phyloP scores from a whole-genome alignment of 2,113 vertebrate species.

The Tragelaphus buxtoni region DNA sequence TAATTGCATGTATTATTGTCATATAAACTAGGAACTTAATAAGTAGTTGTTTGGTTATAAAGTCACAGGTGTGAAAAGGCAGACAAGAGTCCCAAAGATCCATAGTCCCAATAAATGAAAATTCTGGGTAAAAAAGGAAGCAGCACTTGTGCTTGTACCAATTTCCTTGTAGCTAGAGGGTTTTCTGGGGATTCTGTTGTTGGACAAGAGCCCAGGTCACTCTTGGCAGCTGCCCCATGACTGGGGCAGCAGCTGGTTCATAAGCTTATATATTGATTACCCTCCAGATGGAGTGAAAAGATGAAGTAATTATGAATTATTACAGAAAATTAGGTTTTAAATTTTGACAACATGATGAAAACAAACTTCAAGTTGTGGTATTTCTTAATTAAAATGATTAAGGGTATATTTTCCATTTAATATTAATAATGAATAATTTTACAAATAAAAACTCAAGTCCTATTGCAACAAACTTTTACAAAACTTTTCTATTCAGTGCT shows the following conservation, averaged over 20 bases:
- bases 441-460: neutral
- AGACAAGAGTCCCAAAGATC: neutral
- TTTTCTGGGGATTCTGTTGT: slow-evolving; percentile 61
- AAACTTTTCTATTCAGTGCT: neutral
- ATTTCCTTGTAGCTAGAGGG: neutral
- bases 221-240: slow-evolving; percentile 57
- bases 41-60: neutral
- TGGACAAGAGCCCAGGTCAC: slow-evolving; percentile 54
- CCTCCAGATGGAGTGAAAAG: slow-evolving; percentile 64
- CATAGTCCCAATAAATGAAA: neutral
- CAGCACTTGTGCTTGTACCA: neutral
- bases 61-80: neutral
- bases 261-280: slow-evolving; percentile 61
- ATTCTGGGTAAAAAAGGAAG: neutral
- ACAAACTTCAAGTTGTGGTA: slow-evolving; percentile 40
- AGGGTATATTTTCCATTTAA: slow-evolving; percentile 43
- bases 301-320: slow-evolving; percentile 71
- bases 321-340: slow-evolving; percentile 66
- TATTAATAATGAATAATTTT: slow-evolving; percentile 18
- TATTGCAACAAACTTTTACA: neutral
- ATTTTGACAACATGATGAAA: slow-evolving; percentile 58
- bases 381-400: slow-evolving; percentile 52
- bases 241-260: slow-evolving; percentile 64
- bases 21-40: neutral
- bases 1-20: neutral